Evolutionary conservation across 2,888 invertebrate species (phyloP).

Genomic region (Coelopa pilipes): DNA sequence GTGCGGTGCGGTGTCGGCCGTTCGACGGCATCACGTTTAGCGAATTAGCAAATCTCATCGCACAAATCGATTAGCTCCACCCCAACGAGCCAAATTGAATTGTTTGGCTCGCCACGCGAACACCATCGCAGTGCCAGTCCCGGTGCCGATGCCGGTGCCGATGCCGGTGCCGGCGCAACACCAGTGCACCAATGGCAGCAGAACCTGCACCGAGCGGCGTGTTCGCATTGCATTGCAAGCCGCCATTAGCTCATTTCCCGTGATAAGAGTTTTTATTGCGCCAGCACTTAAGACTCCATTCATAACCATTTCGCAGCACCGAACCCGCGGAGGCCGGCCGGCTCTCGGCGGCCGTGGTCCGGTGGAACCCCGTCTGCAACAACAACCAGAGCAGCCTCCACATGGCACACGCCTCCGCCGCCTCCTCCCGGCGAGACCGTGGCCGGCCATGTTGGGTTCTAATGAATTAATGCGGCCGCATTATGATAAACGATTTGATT

Average conservation of each 20-base stretch:
- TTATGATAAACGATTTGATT: constrained; percentile 30
- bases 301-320: constrained; percentile 13
- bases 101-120: not conserved
- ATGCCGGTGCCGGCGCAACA: not conserved
- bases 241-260: constrained; percentile 39
- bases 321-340: constrained; percentile 7
- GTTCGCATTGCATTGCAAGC: constrained; percentile 38
- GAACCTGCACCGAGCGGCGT: not conserved
- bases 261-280: constrained; percentile 21
- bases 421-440: not conserved
- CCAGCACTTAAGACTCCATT: constrained; percentile 13
- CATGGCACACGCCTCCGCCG: not conserved
- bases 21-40: not conserved
- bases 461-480: constrained; percentile 29
- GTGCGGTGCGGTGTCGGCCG: not conserved
- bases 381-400: not conserved
- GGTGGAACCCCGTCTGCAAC: not conserved
- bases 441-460: constrained; percentile 15
- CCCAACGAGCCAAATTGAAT: constrained; percentile 16
- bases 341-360: not conserved
- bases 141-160: not conserved
- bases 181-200: not conserved
- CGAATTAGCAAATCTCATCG: constrained; percentile 7
- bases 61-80: constrained; percentile 4
- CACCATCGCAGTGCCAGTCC: no score